Base-by-base conservation (phyloP, 2,888 invertebrate genomes). In the Pachycephus smyrnensis region DNA sequence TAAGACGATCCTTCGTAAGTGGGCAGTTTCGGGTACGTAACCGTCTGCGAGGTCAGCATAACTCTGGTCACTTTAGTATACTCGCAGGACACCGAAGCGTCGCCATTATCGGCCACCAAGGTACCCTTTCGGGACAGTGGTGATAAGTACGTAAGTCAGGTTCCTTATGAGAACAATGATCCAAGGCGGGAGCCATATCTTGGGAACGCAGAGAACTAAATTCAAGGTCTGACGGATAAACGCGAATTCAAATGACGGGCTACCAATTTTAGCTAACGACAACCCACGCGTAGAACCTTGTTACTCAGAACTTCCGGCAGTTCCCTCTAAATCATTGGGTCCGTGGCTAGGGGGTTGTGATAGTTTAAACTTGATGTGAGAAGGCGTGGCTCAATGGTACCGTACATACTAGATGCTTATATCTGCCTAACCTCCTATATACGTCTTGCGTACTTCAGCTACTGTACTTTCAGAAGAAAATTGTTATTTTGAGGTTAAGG, bases 51-150 rank as follows among this genome's bases (percentile, higher is more conserved):
- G 80, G 85, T 85, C 84, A 82, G 81, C 83, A 82, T 86, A 85
- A 86, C 83, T 84, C 83, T 75, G 82, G 83, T 82, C 84, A 80
- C 84, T 86, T 85, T 84, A 83, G 84, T 82, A 81, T 74, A 82
- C 80, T 79, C 75, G 76, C 73, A 71, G 73, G 69, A 11, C 80
- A 30, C 71, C 31, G 31, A 30, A 31, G 40, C 71, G 31, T 32
- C 12, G 78, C 75, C 36, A 78, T 78, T 78, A 78, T 78, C 78
- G 78, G 78, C 68, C 78, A 76, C 78, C 75, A 76, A 78, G 78
- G 78, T 78, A 31, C 76, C 73, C 37, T 73, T 55, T 78, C 68
- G 73, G 76, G 71, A 68, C 55, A 32, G 75, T 77, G 32, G 69
- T 33, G 75, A 75, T 75, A 69, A 77, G 69, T 75, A 75, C 74